Conservation (phyloP, 2,888 invertebrate species). For the Lasioglossum leucozonium region DNA sequence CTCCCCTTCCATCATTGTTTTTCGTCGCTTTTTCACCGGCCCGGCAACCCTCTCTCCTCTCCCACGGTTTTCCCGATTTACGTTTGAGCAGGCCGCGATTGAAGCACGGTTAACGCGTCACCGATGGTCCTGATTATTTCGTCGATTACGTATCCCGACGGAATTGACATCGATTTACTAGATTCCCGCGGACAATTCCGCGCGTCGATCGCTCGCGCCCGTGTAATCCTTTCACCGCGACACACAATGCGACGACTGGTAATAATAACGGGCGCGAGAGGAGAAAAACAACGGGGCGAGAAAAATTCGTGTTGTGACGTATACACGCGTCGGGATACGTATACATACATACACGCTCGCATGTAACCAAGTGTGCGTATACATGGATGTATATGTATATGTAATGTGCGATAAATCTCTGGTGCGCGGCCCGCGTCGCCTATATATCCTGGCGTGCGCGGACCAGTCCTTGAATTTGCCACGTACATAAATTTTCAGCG, state of each 20-base stretch:
- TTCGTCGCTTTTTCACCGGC: constrained; percentile 13
- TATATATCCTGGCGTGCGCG: constrained; percentile 42
- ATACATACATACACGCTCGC: background rate
- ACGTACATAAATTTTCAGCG: constrained; percentile 66
- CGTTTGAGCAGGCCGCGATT: constrained; percentile 4
- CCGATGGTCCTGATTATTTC: constrained; percentile 26
- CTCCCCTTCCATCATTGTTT: too few relatives aligned
- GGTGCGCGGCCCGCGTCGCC: constrained; percentile 35
- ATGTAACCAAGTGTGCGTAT: background rate
- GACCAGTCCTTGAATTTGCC: constrained; percentile 61
- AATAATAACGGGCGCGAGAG: background rate
- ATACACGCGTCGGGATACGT: constrained; percentile 9
- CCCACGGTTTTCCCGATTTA: background rate
- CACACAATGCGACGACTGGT: background rate
- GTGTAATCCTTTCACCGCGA: constrained; percentile 17
- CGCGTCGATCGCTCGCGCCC: background rate
- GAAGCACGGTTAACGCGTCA: constrained; percentile 32
- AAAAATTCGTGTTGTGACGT: constrained; percentile 21
- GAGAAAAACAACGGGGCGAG: background rate
- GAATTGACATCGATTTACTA: constrained; percentile 7
- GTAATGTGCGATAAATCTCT: constrained; percentile 56
- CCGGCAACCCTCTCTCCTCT: background rate
- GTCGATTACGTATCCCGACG: constrained; percentile 2
- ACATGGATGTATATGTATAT: background rate
- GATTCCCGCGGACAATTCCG: constrained; percentile 5